These are phyloP conservation scores for Macaria notata DNA, from an alignment of 2,888 invertebrate genomes.

Conservation along the genomic window DNA sequence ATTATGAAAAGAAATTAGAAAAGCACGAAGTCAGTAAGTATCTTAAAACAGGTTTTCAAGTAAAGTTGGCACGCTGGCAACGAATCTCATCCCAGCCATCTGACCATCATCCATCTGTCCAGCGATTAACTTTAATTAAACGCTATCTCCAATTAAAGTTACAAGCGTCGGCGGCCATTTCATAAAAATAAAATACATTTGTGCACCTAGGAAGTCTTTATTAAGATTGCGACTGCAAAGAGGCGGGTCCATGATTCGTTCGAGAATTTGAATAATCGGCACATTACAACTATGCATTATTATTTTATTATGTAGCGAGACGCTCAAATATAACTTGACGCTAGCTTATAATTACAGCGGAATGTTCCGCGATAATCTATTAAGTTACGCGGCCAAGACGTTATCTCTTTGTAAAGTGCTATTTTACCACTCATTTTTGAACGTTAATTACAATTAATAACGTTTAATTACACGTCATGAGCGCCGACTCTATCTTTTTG, in stretches of 20 bases:
- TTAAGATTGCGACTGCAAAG: slow-evolving; percentile 78
- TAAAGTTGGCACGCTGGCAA: slow-evolving; percentile 35
- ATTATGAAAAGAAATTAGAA: too few species aligned
- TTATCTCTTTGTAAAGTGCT: slow-evolving; percentile 43
- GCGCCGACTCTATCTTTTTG: slow-evolving; percentile 28
- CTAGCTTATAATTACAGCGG: slow-evolving; percentile 51
- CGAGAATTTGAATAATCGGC: slow-evolving; percentile 74
- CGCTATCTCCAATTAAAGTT: slow-evolving; percentile 72
- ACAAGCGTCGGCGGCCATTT: slow-evolving; percentile 57
- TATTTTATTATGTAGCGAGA: slow-evolving; percentile 49
- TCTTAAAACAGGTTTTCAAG: slow-evolving; percentile 8
- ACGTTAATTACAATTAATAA: slow-evolving; percentile 35
- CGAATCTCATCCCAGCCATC: slow-evolving; percentile 50
- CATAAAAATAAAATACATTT: slow-evolving; percentile 69
- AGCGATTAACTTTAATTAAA: slow-evolving; percentile 74
- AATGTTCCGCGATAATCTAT: slow-evolving; percentile 49
- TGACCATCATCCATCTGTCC: slow-evolving; percentile 55
- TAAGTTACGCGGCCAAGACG: slow-evolving; percentile 46
- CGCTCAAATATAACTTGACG: slow-evolving; percentile 54
- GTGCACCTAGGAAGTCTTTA: slow-evolving; percentile 78
- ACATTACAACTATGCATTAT: slow-evolving; percentile 63
- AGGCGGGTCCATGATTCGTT: slow-evolving; percentile 71
- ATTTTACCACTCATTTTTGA: slow-evolving; percentile 42
- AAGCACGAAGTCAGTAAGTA: too few species aligned
- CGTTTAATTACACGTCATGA: slow-evolving; percentile 28